These are phyloP conservation scores for Drosophila quadrilineata DNA, from an alignment of 1,140 invertebrate genomes.

Conservation along the genomic window DNA sequence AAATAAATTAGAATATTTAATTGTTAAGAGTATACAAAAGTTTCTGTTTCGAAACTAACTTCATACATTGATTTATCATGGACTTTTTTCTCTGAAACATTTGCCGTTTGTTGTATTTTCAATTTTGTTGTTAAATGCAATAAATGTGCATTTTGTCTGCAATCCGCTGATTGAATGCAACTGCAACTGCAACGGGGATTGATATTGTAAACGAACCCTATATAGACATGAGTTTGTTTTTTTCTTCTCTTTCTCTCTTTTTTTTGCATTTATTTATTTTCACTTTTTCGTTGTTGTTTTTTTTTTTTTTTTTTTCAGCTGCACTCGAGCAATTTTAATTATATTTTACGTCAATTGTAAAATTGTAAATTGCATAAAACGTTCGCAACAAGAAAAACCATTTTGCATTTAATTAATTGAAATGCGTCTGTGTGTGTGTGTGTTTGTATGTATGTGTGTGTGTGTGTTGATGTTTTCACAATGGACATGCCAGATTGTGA, in stretches of 20 bases:
- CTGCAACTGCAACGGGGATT: not conserved
- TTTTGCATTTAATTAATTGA: constrained; percentile 77
- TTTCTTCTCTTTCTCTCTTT: not conserved
- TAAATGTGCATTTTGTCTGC: constrained; percentile 75
- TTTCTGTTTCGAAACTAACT: not conserved
- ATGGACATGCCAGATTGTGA: constrained; percentile 13
- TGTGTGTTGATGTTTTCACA: constrained; percentile 27
- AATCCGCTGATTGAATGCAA: constrained; percentile 70
- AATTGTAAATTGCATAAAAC: constrained; percentile 49
- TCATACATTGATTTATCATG: not conserved
- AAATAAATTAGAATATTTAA: too few relatives aligned
- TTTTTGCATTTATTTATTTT: not conserved
- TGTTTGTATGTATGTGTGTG: constrained; percentile 8
- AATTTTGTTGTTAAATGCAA: constrained; percentile 79
- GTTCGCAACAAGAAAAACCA: constrained; percentile 52
- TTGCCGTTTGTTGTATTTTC: constrained; percentile 60
- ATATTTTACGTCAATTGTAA: constrained; percentile 78
- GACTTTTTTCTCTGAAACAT: constrained; percentile 7
- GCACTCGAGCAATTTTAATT: constrained; percentile 70
- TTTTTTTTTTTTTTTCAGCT: constrained; percentile 11
- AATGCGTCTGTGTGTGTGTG: constrained; percentile 49
- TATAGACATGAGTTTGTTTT: not conserved
- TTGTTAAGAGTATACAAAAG: constrained; percentile 16
- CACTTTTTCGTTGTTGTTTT: constrained; percentile 1
- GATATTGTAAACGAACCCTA: not conserved